phyloP scores from a whole-genome alignment of 2,797 vertebrate genomes.

The Arctocebus calabarensis region DNA sequence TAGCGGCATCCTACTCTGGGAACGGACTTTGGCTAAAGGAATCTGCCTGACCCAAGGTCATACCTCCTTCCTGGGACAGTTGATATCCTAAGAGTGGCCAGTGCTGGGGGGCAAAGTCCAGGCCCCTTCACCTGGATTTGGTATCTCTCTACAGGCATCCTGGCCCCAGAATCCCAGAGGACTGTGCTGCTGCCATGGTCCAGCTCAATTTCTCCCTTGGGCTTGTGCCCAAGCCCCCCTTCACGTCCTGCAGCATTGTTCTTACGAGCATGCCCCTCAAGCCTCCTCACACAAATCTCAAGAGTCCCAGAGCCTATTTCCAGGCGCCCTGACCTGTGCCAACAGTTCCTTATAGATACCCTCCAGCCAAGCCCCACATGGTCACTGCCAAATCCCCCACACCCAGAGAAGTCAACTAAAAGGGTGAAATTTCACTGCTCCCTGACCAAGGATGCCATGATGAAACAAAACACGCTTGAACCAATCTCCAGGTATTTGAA shows the following conservation, averaged over 20 bases:
- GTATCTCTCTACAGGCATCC: background rate
- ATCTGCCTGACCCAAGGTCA: background rate
- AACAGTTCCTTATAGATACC: too few relatives aligned
- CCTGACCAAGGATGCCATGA: too few relatives aligned
- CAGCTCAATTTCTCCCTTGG: background rate
- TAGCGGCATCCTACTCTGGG: background rate
- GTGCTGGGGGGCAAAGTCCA: too few relatives aligned
- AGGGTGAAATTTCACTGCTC: background rate
- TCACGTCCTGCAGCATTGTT: rapidly evolving
- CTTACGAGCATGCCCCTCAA: background rate
- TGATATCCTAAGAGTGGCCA: background rate
- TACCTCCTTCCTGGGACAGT: background rate
- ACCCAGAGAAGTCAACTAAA: background rate
- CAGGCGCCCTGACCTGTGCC: background rate
- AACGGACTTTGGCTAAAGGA: background rate
- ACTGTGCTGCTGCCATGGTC: rapidly evolving
- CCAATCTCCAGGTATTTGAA: background rate
- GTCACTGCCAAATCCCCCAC: background rate
- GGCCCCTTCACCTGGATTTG: too few relatives aligned
- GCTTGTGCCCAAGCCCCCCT: background rate
- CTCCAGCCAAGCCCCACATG: rapidly evolving
- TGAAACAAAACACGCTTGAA: background rate
- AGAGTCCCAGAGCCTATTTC: background rate
- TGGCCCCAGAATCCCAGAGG: background rate
- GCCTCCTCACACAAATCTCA: background rate